Percentiles rank a stretch among this genome's conserved stretches.
These are phyloP conservation scores for Hippoglossus hippoglossus DNA, from an alignment of 2,797 vertebrate genomes.

Conservation along the genomic window DNA sequence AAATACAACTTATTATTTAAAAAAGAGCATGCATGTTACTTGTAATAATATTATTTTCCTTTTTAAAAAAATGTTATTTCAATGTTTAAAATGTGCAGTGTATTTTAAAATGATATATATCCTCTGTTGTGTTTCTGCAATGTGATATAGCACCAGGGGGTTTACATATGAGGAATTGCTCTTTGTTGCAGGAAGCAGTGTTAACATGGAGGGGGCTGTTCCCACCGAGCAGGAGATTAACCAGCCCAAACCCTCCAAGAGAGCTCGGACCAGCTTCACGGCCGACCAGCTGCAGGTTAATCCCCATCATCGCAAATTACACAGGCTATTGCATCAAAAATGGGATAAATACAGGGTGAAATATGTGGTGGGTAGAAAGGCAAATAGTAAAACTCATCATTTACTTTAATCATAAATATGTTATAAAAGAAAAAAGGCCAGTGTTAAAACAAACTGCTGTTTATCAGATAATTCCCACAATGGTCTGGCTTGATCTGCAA, in stretches of 20 bases:
- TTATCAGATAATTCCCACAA: no score
- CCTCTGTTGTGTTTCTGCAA: neutral
- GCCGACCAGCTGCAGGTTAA: slow-evolving; percentile 96
- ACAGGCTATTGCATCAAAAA: neutral
- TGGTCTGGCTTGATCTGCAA: neutral
- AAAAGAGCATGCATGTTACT: no score
- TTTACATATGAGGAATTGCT: neutral
- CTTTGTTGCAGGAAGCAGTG: slow-evolving; percentile 86
- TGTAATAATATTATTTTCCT: no score
- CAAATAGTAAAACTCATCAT: no score
- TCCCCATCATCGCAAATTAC: neutral
- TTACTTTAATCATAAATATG: no score
- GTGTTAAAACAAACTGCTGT: no score
- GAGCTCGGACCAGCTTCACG: slow-evolving; percentile 98
- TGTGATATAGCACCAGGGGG: neutral
- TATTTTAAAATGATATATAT: neutral
- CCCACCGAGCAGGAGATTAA: slow-evolving; percentile 93
- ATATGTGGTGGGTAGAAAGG: no score
- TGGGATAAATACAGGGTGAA: neutral
- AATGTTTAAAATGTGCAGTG: neutral
- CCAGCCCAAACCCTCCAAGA: slow-evolving; percentile 96
- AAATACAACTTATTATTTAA: no score
- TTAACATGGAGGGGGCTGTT: slow-evolving; percentile 91
- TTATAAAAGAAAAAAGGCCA: no score
- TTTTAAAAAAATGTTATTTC: no score